Conservation (phyloP, 2,113 vertebrate genomes). For the Euleptes europaea region DNA sequence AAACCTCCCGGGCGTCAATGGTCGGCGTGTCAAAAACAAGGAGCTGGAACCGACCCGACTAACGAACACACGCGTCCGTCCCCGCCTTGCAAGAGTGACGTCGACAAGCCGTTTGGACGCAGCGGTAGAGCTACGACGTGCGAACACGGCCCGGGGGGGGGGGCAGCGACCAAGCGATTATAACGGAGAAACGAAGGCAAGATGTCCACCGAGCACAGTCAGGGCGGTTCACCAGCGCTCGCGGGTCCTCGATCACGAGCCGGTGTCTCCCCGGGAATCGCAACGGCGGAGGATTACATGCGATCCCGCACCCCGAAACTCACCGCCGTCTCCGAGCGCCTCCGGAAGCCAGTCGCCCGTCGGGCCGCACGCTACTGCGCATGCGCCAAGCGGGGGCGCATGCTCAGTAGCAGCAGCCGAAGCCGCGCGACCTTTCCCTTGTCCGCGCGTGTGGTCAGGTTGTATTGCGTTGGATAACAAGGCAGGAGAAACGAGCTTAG, state of each 20-base stretch:
- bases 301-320: not conserved
- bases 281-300: not conserved
- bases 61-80: not conserved
- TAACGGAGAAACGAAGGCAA: accelerated
- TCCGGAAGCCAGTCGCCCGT: accelerated
- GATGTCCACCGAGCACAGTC: accelerated
- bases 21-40: too few species aligned
- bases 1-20: too few species aligned
- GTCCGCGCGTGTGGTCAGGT: too few species aligned
- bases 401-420: too few species aligned
- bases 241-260: accelerated
- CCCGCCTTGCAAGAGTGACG: not conserved
- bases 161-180: accelerated
- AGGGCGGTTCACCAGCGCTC: accelerated
- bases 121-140: not conserved
- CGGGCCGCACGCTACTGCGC: too few species aligned
- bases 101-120: not conserved
- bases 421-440: too few species aligned
- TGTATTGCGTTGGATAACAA: too few species aligned
- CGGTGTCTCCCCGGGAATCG: accelerated
- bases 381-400: too few species aligned
- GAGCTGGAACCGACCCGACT: not conserved
- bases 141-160: accelerated
- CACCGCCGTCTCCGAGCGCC: not conserved
- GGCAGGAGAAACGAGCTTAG: too few species aligned